Percentiles rank a stretch among this genome's conserved stretches.
These are phyloP conservation scores for Girardia tigrina DNA, from an alignment of 2,888 invertebrate species.

Conservation along the genomic window DNA sequence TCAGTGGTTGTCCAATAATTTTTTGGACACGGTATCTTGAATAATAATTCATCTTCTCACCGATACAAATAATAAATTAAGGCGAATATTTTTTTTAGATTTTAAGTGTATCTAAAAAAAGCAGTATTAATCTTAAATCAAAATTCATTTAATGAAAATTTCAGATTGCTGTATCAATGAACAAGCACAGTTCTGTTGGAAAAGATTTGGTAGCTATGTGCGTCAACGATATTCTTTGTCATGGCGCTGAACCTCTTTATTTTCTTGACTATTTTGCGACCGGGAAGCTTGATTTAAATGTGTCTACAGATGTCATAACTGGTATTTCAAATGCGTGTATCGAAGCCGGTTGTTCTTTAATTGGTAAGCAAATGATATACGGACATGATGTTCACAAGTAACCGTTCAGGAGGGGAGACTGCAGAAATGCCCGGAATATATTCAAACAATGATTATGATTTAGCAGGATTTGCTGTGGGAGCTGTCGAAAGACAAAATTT, in stretches of 20 bases:
- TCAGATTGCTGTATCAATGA: constrained; percentile 67
- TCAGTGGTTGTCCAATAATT: no score
- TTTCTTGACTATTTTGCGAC: constrained; percentile 93
- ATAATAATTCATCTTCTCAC: no score
- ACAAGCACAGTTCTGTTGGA: constrained; percentile 69
- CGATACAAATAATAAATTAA: no score
- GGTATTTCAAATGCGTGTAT: constrained; percentile 78
- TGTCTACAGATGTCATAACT: constrained; percentile 61
- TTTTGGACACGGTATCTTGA: no score
- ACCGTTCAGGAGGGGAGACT: constrained; percentile 68
- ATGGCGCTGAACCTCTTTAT: constrained; percentile 84
- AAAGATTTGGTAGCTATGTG: constrained; percentile 94
- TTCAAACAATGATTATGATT: constrained; percentile 69
- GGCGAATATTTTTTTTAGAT: no score
- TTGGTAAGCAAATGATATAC: constrained; percentile 58
- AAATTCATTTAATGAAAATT: neutral
- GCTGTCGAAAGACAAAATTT: constrained; percentile 67
- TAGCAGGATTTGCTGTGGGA: constrained; percentile 88
- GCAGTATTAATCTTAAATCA: no score
- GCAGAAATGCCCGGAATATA: constrained; percentile 96
- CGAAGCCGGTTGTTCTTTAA: constrained; percentile 68
- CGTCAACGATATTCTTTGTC: constrained; percentile 83
- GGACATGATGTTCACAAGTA: neutral
- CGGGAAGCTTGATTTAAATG: constrained; percentile 65
- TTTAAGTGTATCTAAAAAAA: no score